Percentiles rank a stretch among this genome's conserved stretches.
Conservation (phyloP, 1,140 invertebrate species). For the Calephelis nemesis region DNA sequence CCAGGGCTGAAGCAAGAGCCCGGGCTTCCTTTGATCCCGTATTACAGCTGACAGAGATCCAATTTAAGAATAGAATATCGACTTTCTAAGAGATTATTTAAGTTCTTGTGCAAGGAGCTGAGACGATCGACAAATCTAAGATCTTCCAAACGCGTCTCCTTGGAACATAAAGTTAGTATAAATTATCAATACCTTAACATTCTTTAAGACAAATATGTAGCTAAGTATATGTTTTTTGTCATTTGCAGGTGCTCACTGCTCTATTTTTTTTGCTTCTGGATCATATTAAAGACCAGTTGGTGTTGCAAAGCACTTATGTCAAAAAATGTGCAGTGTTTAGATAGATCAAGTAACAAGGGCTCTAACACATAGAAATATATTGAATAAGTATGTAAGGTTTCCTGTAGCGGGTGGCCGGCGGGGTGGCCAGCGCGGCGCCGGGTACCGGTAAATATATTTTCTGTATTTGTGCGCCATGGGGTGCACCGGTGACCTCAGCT, state of each 20-base stretch:
- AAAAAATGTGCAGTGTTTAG: constrained; percentile 31
- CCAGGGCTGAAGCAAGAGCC: background rate
- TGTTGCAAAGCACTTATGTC: constrained; percentile 24
- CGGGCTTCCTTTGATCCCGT: background rate
- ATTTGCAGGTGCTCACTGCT: constrained; percentile 23
- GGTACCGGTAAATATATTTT: constrained; percentile 31
- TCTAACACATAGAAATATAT: constrained; percentile 19
- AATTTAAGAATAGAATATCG: background rate
- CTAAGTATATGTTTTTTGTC: background rate
- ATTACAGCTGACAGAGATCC: background rate
- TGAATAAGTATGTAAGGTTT: constrained; percentile 27
- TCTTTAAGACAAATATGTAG: no score
- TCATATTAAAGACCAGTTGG: constrained; percentile 24
- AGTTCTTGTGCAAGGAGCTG: constrained; percentile 5
- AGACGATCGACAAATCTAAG: constrained; percentile 14
- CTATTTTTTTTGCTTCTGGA: constrained; percentile 26
- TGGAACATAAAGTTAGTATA: constrained; percentile 23
- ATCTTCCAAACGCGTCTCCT: constrained; percentile 21
- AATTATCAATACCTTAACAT: background rate
- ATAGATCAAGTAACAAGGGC: constrained; percentile 27
- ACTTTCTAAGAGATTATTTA: constrained; percentile 4
- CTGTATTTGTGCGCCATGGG: constrained; percentile 42
- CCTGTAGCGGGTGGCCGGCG: constrained; percentile 39
- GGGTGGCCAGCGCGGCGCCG: constrained; percentile 40
- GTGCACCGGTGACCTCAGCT: constrained; percentile 44